Evolutionary conservation across 2,797 vertebrate genomes (phyloP).

Genomic region (Pyrocephalus nanus): DNA sequence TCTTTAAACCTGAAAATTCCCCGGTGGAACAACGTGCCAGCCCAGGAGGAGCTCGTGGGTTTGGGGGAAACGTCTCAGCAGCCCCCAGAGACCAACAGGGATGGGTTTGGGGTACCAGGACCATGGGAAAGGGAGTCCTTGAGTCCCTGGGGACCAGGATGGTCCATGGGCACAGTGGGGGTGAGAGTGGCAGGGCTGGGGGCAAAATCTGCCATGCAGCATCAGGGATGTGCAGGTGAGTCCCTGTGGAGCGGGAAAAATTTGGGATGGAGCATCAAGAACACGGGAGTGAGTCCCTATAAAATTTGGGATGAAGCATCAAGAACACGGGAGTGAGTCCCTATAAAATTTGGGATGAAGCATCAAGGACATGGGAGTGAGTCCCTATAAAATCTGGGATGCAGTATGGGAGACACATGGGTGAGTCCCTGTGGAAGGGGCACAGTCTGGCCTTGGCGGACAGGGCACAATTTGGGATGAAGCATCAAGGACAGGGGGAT

Average conservation of each 20-base stretch:
- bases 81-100: accelerated
- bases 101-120: not conserved
- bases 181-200: not conserved
- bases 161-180: too few species aligned
- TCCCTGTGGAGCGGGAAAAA: accelerated
- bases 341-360: not conserved
- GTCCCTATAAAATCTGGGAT: not conserved
- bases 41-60: not conserved
- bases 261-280: not conserved
- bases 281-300: not conserved
- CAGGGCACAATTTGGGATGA: too few species aligned
- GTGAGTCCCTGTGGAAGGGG: not conserved
- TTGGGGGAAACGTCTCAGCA: accelerated
- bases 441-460: not conserved
- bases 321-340: not conserved
- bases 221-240: accelerated
- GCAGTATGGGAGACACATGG: not conserved
- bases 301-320: not conserved
- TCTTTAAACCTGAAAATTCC: not conserved
- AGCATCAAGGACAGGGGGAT: too few species aligned
- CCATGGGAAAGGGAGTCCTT: not conserved
- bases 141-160: not conserved
- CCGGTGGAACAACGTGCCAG: not conserved
- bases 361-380: not conserved
- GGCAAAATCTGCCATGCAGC: not conserved